These are phyloP conservation scores for Micropoecilia bifurca DNA, from an alignment of 2,797 vertebrate species.

Conservation along the genomic window DNA sequence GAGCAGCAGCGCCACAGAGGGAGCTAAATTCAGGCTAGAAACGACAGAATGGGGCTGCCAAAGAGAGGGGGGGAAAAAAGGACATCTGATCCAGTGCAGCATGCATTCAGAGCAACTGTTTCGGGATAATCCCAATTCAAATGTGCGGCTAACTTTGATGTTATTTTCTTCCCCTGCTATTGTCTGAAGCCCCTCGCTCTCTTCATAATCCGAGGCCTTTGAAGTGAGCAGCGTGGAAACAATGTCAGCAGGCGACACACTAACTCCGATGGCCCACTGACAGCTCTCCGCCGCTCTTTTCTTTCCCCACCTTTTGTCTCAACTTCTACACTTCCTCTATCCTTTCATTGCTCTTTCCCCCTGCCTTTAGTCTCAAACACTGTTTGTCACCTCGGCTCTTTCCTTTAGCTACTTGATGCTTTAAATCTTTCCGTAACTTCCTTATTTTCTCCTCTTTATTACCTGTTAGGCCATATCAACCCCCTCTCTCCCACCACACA, in stretches of 20 bases:
- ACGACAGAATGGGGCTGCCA: conserved; percentile 58
- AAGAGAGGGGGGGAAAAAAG: conserved; percentile 39
- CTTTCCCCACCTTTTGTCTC: conserved; percentile 41
- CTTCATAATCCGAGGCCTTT: conserved; percentile 80
- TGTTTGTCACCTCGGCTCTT: conserved; percentile 36
- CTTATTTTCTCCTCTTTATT: conserved; percentile 24
- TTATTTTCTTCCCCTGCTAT: conserved; percentile 79
- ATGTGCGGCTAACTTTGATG: conserved; percentile 80
- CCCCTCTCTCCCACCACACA: conserved; percentile 15
- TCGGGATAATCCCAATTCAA: conserved; percentile 82
- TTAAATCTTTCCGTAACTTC: conserved; percentile 28
- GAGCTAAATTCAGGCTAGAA: conserved; percentile 68
- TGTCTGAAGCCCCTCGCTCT: conserved; percentile 79
- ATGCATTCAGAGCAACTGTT: conserved; percentile 79
- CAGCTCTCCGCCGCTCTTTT: conserved; percentile 58
- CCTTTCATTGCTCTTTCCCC: conserved; percentile 24
- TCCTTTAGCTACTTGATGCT: conserved; percentile 22
- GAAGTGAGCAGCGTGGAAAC: conserved; percentile 82
- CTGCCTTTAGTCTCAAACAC: conserved; percentile 26
- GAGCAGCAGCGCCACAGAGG: conserved; percentile 65
- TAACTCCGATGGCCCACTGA: conserved; percentile 71
- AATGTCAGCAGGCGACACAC: conserved; percentile 79
- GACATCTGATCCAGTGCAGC: conserved; percentile 76
- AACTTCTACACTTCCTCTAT: conserved; percentile 55
- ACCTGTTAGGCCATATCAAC: conserved; percentile 26